These are phyloP conservation scores for Arenaria interpres DNA, from an alignment of 2,113 vertebrate species.

Conservation along the genomic window DNA sequence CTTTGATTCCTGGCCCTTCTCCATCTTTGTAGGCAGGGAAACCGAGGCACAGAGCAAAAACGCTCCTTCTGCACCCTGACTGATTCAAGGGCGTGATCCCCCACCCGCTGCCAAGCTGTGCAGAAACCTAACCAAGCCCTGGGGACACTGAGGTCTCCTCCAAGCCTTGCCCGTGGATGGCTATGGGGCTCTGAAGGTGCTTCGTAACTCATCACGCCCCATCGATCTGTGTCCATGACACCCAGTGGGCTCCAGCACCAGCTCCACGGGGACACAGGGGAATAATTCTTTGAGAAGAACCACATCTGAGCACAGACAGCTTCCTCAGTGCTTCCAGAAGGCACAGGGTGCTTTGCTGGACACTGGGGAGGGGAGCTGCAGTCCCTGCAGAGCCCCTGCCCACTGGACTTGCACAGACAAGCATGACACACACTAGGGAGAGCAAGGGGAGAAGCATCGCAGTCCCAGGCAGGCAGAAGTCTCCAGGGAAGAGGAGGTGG, in stretches of 20 bases:
- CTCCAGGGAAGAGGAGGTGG: not conserved
- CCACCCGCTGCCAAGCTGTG: not conserved
- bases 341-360: not conserved
- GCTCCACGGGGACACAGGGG: not conserved
- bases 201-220: not conserved
- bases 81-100: not conserved
- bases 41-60: not conserved
- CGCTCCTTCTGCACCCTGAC: not conserved
- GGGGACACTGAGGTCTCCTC: not conserved
- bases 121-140: not conserved
- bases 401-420: not conserved
- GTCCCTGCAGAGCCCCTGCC: not conserved
- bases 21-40: not conserved
- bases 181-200: not conserved
- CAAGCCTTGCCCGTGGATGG: not conserved
- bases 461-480: not conserved
- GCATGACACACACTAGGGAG: not conserved
- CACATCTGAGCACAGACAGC: not conserved
- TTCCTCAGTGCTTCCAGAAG: not conserved
- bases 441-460: not conserved
- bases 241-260: not conserved
- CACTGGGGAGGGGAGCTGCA: not conserved
- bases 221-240: rapidly evolving
- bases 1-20: not conserved
- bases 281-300: not conserved